Base-by-base conservation (phyloP, 1,140 invertebrate genomes). In the Dreissena rostriformis region DNA sequence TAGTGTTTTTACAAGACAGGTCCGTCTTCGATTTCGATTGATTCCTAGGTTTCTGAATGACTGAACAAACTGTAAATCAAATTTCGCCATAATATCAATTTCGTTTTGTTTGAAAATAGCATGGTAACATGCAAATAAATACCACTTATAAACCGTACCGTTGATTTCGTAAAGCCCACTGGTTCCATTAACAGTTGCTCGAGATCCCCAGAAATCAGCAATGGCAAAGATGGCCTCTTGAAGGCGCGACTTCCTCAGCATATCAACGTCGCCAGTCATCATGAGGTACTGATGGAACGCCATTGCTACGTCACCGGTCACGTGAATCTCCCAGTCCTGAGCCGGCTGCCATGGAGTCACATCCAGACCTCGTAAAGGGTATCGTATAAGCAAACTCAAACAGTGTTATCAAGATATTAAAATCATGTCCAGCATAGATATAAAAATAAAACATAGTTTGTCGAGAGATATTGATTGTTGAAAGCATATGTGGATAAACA, bases 261-360 rank as follows among this genome's bases (percentile, higher is more conserved):
- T 86, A 24, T 86, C 29, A 10, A 68, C 85, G 80, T 93, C 91
- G 53, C 88, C 79, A 14, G 92, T 92, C 72, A 89, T 87, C 73
- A 87, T 88, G 0, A 94, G 86, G 79, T 93, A 94, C 73, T 94
- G 94, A 26, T 91, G 86, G 29, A 94, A 87, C 26, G 94, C 93
- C 61, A 93, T 90, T 0, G 92, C 86, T 79, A 94, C 91, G 82
- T 95, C 94, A 15, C 92, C 94, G 24, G 92, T 94, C 28, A 94
- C 91, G 81, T 95, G 94, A 22, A 91, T 73, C 82, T 94, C 92
- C 68, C 91, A 89, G 1, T 88, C 78, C 11, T 61, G 57, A 6
- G 57, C 57, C 17, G 57, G 57, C 57, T 19, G 57, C 19, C 77
- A 85, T 6, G 90, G 90, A 49, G 87, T 87, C 1, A 88, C 88